Evolutionary conservation across 2,797 vertebrate genomes (phyloP), one percentile per base, ranked within the genome.

Genomic region (Pterois miles): DNA sequence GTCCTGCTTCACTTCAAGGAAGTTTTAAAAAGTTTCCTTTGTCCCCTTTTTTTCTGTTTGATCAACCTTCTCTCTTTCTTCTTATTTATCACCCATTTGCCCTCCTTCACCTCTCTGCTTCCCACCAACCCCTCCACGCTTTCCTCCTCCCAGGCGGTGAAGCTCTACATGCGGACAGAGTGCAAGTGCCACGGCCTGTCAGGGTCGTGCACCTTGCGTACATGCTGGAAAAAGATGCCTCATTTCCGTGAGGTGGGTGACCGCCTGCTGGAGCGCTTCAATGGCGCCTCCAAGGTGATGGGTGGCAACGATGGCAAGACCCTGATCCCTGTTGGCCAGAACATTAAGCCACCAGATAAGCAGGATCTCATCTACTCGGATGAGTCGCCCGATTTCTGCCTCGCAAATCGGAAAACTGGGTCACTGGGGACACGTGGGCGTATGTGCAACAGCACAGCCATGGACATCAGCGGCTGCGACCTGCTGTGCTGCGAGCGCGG

Each of bases 161-260:
- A 96, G 92, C 97, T 97, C 88, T 97, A 99, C 93, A 98, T 98
- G 96, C 95, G 97, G 89, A 98, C 97, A 13, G 98, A 99, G 83
- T 99, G 98, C 88, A 99, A 99, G 85, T 99, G 98, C 87, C 98
- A 99, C 0, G 98, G 98, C 1, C 95, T 99, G 76, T 99, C 98
- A 0, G 98, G 98, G 58, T 99, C 98, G 8, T 99, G 98, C 95
- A 98, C 97, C 1, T 90, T 99, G 83, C 94, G 97, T 52, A 99
- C 98, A 63, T 99, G 98, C 94, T 99, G 98, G 98, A 97, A 97
- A 90, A 99, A 99, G 95, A 97, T 99, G 96, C 97, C 98, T 13
- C 97, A 96, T 80, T 99, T 99, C 91, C 96, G 98, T 0, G 98
- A 99, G 87, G 98, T 99, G 65, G 98, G 98, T 1, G 96, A 98